Evolutionary conservation across 2,888 invertebrate genomes (phyloP).

Genomic region (Acrobasis suavella): DNA sequence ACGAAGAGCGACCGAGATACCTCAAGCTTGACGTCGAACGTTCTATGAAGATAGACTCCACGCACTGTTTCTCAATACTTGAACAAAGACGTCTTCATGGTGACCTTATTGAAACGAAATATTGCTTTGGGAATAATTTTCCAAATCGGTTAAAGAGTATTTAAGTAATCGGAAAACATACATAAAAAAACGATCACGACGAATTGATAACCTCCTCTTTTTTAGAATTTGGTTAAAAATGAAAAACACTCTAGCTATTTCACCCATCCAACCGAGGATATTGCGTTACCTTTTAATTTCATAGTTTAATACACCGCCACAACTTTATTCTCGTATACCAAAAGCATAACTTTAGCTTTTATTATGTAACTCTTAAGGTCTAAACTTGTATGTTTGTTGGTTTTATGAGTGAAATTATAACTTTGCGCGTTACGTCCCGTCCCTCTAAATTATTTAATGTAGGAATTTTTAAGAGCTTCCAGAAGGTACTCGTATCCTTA

Average conservation of each 20-base stretch:
- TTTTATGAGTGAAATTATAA: neutral
- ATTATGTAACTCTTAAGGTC: conserved; percentile 21
- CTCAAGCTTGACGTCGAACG: too few relatives aligned
- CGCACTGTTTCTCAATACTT: too few relatives aligned
- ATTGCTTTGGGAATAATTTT: too few relatives aligned
- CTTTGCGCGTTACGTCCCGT: neutral
- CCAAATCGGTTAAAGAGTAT: too few relatives aligned
- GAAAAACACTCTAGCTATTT: conserved; percentile 27
- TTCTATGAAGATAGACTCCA: too few relatives aligned
- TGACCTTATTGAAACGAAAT: too few relatives aligned
- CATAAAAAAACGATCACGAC: too few relatives aligned
- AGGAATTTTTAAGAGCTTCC: conserved; percentile 34
- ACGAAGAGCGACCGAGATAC: too few relatives aligned
- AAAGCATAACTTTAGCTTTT: neutral
- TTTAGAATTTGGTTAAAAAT: too few relatives aligned
- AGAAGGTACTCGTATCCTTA: neutral
- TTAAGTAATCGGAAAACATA: too few relatives aligned
- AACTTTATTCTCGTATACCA: conserved; percentile 15
- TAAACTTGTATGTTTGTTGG: conserved; percentile 20
- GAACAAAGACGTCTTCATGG: too few relatives aligned
- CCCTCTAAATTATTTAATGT: conserved; percentile 42
- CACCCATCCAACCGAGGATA: conserved; percentile 33
- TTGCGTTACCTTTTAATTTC: conserved; percentile 42
- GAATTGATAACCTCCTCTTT: too few relatives aligned
- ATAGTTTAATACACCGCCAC: conserved; percentile 38